phyloP scores from a whole-genome alignment of 53 echinoderm and acorn worm species.

The Paelopatides confundens region DNA sequence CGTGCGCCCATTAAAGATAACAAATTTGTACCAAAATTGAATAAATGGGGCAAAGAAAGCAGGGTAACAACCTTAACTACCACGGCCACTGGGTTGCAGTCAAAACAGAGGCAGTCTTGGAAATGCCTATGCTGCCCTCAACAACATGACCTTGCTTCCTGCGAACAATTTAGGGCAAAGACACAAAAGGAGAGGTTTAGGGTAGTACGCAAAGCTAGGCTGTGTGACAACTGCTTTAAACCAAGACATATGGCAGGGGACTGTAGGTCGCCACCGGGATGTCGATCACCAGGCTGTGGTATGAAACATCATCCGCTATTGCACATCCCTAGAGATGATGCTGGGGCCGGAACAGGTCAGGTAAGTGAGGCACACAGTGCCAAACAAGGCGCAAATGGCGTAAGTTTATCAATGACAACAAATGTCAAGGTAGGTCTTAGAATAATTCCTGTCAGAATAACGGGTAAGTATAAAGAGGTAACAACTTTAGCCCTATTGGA shows the following conservation, averaged over 20 bases:
- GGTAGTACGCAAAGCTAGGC: slow-evolving; percentile 26
- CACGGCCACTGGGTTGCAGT: too few species aligned
- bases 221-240: slow-evolving; percentile 66
- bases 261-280: slow-evolving; percentile 15
- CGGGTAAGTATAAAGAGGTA: neutral
- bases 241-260: slow-evolving; percentile 46
- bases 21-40: neutral
- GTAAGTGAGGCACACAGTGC: too few species aligned
- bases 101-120: too few species aligned
- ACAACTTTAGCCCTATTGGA: slow-evolving; percentile 54
- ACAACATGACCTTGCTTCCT: neutral
- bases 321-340: too few species aligned
- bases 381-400: neutral
- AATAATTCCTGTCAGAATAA: neutral
- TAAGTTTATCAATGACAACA: neutral
- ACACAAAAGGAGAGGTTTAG: slow-evolving; percentile 17
- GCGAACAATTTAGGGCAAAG: slow-evolving; percentile 33
- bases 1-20: neutral
- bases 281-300: neutral
- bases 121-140: slow-evolving; percentile 39
- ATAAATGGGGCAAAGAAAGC: too few species aligned
- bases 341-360: too few species aligned
- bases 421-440: neutral
- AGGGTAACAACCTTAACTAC: too few species aligned
- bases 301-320: slow-evolving; percentile 11